A percentile compares a stretch with the other conserved stretches of the same genome.
Evolutionary conservation across 1,140 invertebrate species (phyloP).

Genomic region (Diuraphis noxia): DNA sequence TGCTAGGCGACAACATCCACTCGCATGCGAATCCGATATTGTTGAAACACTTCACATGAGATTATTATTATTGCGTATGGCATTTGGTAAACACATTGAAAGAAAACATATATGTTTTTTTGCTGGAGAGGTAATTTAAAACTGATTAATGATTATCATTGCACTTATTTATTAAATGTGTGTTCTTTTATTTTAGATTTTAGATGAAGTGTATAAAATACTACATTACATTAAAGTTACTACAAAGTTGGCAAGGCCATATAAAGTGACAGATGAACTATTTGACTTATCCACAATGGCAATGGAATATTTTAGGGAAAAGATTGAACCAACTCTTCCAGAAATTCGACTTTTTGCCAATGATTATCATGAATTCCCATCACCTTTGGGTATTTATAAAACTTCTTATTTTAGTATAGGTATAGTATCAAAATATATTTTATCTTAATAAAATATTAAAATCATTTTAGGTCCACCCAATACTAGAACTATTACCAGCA

Average conservation of each 20-base stretch:
- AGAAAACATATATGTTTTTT: constrained; percentile 88
- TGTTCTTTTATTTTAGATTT: constrained; percentile 62
- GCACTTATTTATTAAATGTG: constrained; percentile 24
- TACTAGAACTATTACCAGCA: constrained; percentile 47
- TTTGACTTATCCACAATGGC: constrained; percentile 91
- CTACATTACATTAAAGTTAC: constrained; percentile 80
- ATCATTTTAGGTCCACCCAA: constrained; percentile 27
- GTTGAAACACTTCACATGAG: constrained; percentile 88
- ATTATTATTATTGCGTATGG: constrained; percentile 82
- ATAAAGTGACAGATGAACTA: constrained; percentile 87
- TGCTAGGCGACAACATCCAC: constrained; percentile 77
- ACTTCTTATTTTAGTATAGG: background rate
- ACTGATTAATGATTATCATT: background rate
- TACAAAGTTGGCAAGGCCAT: constrained; percentile 77
- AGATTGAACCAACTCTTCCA: constrained; percentile 82
- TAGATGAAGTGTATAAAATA: constrained; percentile 79
- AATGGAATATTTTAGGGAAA: constrained; percentile 91
- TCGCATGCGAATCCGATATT: constrained; percentile 85
- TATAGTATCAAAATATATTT: background rate
- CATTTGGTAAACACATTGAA: constrained; percentile 88
- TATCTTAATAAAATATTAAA: background rate
- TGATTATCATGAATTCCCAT: constrained; percentile 51
- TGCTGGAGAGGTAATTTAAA: constrained; percentile 75
- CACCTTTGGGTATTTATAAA: constrained; percentile 23
- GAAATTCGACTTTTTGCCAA: constrained; percentile 84